Base-by-base conservation (phyloP, 30 jellyfish, hydroid and myxozoan genomes). In the Turritopsis dohrnii region DNA sequence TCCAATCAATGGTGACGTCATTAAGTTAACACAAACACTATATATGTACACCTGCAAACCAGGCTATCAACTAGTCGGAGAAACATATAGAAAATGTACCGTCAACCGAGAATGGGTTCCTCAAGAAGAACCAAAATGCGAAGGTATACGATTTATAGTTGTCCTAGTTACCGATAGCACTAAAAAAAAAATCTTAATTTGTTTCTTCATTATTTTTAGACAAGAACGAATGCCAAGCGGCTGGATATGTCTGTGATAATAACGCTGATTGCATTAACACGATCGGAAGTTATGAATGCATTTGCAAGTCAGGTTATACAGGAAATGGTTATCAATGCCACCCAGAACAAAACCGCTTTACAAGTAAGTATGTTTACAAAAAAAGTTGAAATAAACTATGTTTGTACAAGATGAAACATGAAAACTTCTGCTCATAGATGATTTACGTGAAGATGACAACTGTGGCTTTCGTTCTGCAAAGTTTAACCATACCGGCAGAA, bases 401-500 rank as follows among this genome's bases (percentile, higher is more conserved):
- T n/a, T n/a, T n/a, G n/a, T n/a, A n/a, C n/a, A n/a, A n/a, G n/a
- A 13, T 5, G 60, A 41, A 41, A 13, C 5, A 41, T 41, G 60
- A 41, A 41, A 41, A 41, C 13, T 41, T 41, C 60, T 41, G 5
- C 13, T 41, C 9, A 41, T 41, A 52, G 87, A 52, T 25, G 65
- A 28, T 66, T 29, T 80, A 26, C 19, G 17, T 8, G 87, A 80
- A 1, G 87, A 52, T 25, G 29, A 90, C 75, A 74, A 19, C 19
- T 90, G 97, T 74, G 97, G 97, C 7, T 23, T 79, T 7, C 90
- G 83, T 22, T 54, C 71, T 20, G 66, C 65, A 18, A 82, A 82
- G 71, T 18, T 21, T 21, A 83, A 79, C 86, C 71, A 72, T 27
- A 76, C 96, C 4, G 65, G 88, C 21, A 76, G 52, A 52, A 81